Evolutionary conservation across 2,888 invertebrate genomes (phyloP).

Genomic region (Andrena haemorrhoa): DNA sequence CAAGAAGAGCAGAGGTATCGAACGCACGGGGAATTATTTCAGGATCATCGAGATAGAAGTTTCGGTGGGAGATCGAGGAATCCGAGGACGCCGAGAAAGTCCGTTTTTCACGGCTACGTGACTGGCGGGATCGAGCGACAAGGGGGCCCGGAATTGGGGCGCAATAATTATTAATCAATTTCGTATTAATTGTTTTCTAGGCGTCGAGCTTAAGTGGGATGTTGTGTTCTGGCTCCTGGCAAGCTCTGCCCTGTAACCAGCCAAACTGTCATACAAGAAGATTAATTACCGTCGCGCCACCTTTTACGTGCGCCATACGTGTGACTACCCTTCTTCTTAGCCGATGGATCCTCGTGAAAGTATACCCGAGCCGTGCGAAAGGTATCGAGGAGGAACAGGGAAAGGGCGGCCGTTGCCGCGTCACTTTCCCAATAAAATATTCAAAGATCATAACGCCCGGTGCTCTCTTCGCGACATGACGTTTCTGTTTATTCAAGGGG

Average conservation of each 20-base stretch:
- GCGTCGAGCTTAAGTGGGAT: slow-evolving; percentile 80
- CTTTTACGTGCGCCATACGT: slow-evolving; percentile 72
- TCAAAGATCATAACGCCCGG: background rate
- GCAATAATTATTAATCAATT: slow-evolving; percentile 83
- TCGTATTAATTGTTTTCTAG: slow-evolving; percentile 81
- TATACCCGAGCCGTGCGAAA: slow-evolving; percentile 32
- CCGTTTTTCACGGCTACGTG: slow-evolving; percentile 49
- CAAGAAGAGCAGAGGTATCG: background rate
- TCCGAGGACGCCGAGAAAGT: slow-evolving; percentile 30
- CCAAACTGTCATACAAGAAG: slow-evolving; percentile 78
- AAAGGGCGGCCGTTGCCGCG: background rate
- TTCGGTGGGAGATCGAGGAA: background rate
- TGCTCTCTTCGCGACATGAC: background rate
- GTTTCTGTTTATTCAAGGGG: slow-evolving; percentile 23
- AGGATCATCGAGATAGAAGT: background rate
- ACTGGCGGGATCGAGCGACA: slow-evolving; percentile 46
- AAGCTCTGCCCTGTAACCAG: slow-evolving; percentile 74
- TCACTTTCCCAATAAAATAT: too few species aligned
- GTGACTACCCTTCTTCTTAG: slow-evolving; percentile 57
- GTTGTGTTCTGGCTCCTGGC: slow-evolving; percentile 79
- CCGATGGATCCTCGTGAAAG: slow-evolving; percentile 48
- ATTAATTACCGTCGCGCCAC: slow-evolving; percentile 76
- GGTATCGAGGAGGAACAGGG: slow-evolving; percentile 22
- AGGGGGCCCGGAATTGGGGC: slow-evolving; percentile 66
- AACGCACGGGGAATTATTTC: background rate